These are phyloP conservation scores for Cyanistes caeruleus DNA, from an alignment of 2,113 vertebrate species.

Conservation along the genomic window DNA sequence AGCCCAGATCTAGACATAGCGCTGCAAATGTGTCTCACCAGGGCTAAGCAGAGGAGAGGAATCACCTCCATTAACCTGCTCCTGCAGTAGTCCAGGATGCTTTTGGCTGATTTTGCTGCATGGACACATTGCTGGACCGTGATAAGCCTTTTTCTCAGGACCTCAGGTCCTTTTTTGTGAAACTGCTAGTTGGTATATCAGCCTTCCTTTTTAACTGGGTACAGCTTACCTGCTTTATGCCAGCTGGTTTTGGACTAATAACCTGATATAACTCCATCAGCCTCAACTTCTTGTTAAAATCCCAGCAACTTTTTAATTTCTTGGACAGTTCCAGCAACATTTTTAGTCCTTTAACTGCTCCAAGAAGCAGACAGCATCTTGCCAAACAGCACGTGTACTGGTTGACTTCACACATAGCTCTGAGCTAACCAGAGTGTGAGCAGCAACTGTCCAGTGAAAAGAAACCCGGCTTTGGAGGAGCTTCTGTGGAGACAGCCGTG, in stretches of 20 bases:
- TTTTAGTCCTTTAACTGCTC: neutral
- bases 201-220: neutral
- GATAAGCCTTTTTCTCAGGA: neutral
- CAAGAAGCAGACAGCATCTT: neutral
- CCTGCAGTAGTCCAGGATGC: neutral
- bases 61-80: rapidly evolving
- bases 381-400: neutral
- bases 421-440: neutral
- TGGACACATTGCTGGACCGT: neutral
- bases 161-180: neutral
- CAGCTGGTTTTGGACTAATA: neutral
- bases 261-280: neutral
- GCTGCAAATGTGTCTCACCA: neutral
- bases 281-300: neutral
- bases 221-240: neutral
- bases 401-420: rapidly evolving
- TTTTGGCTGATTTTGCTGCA: neutral
- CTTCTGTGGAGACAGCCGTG: neutral
- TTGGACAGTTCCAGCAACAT: neutral
- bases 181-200: neutral
- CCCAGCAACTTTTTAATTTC: neutral
- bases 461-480: neutral
- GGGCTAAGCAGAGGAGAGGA: neutral
- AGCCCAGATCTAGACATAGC: neutral
- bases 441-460: neutral